phyloP scores from a whole-genome alignment of 1,140 invertebrate species.

The Sminthurides bifidus region DNA sequence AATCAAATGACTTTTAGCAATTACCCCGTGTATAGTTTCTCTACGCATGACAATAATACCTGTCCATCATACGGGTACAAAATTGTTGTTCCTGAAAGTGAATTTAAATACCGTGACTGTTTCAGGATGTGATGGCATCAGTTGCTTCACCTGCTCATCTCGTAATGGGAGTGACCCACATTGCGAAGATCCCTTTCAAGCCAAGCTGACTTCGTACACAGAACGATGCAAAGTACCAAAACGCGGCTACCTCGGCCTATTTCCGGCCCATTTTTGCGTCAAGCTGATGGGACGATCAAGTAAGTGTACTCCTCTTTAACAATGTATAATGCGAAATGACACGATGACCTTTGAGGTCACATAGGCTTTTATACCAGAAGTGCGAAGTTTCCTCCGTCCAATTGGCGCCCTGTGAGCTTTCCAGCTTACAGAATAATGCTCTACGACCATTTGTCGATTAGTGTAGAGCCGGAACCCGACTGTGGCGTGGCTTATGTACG shows the following conservation, averaged over 20 bases:
- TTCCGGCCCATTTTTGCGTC: conserved; percentile 49
- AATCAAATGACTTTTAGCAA: too few species aligned
- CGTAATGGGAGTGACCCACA: conserved; percentile 43
- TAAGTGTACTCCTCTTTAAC: conserved; percentile 27
- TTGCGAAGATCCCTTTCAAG: conserved; percentile 50
- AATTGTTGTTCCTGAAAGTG: not conserved
- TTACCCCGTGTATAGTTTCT: too few species aligned
- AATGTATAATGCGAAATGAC: not conserved
- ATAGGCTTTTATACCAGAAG: too few species aligned
- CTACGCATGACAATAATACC: too few species aligned
- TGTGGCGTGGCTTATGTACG: too few species aligned
- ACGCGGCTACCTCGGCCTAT: conserved; percentile 44
- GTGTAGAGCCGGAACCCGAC: too few species aligned
- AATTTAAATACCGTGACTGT: not conserved
- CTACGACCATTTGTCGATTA: too few species aligned
- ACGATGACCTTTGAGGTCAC: not conserved
- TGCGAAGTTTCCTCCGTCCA: too few species aligned
- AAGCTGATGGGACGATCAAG: conserved; percentile 44
- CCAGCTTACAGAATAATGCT: too few species aligned
- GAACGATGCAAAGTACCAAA: conserved; percentile 46
- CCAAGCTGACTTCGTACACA: conserved; percentile 38
- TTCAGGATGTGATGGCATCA: conserved; percentile 39
- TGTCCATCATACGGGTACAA: too few species aligned
- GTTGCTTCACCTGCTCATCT: conserved; percentile 49
- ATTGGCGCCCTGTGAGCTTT: too few species aligned